phyloP scores from a whole-genome alignment of 2,888 invertebrate species.

The Raillietiella orientalis region DNA sequence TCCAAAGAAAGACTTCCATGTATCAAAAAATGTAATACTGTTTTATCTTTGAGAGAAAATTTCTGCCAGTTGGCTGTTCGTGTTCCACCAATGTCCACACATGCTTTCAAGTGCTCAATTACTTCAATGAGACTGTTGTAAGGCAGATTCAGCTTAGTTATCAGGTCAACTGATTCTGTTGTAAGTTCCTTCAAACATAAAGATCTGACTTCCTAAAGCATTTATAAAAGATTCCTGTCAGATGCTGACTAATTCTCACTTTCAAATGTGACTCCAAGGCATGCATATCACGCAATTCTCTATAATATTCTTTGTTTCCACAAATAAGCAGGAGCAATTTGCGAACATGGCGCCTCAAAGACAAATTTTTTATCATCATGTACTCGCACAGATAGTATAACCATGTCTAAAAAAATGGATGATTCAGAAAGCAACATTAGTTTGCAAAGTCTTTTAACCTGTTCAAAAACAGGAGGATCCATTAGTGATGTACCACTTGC shows the following conservation, averaged over 20 bases:
- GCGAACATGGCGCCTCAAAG: conserved; percentile 47
- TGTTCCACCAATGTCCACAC: conserved; percentile 63
- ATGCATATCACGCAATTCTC: conserved; percentile 71
- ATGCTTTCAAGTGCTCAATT: conserved; percentile 77
- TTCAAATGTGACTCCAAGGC: conserved; percentile 58
- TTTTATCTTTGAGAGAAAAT: conserved; percentile 40
- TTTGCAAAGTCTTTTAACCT: conserved; percentile 1
- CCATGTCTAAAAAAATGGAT: conserved; percentile 33
- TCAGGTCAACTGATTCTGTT: conserved; percentile 1
- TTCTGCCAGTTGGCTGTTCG: conserved; percentile 87
- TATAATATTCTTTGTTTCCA: conserved; percentile 80
- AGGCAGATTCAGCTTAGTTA: conserved; percentile 19
- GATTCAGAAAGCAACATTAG: no score
- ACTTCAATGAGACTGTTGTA: conserved; percentile 76
- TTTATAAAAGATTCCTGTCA: not conserved
- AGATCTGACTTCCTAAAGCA: not conserved
- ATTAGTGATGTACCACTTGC: conserved; percentile 4
- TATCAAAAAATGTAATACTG: conserved; percentile 45
- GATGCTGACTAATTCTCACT: conserved; percentile 5
- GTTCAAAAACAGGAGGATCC: conserved; percentile 5
- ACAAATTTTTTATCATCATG: conserved; percentile 81
- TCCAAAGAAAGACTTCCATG: conserved; percentile 48
- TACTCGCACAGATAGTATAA: conserved; percentile 58
- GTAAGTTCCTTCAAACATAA: conserved; percentile 9
- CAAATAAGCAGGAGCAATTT: conserved; percentile 71